Conservation (phyloP, 2,797 vertebrate genomes). For the Brachyalestes nurse region DNA sequence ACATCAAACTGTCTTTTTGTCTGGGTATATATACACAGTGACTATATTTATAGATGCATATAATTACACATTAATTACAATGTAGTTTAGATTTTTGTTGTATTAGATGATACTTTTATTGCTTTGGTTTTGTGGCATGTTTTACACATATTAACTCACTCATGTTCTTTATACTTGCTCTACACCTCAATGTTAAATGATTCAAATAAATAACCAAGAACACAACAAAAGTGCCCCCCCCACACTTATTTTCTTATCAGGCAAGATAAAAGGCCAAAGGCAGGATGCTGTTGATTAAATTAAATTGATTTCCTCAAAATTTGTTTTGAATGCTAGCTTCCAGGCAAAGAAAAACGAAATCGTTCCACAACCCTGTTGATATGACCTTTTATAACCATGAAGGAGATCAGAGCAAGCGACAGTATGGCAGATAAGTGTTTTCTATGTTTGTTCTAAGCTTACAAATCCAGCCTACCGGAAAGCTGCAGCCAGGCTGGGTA, state of each 20-base stretch:
- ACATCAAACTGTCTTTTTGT: constrained; percentile 48
- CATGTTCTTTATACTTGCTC: constrained; percentile 29
- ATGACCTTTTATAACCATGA: constrained; percentile 27
- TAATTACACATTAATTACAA: constrained; percentile 53
- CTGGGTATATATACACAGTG: constrained; percentile 23
- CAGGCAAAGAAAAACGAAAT: not conserved
- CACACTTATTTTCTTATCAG: constrained; percentile 1
- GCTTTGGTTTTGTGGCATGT: constrained; percentile 27
- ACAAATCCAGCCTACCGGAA: constrained; percentile 39
- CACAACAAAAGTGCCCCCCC: constrained; percentile 2
- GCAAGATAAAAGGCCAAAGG: not conserved
- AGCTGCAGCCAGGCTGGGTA: constrained; percentile 63
- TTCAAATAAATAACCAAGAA: constrained; percentile 29
- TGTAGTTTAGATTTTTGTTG: constrained; percentile 49
- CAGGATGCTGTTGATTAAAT: not conserved
- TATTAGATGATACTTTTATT: constrained; percentile 32
- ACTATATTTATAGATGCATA: constrained; percentile 52
- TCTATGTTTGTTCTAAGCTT: constrained; percentile 30
- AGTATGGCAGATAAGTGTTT: constrained; percentile 28
- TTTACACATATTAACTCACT: constrained; percentile 13
- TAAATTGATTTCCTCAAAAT: not conserved
- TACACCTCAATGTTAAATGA: constrained; percentile 30
- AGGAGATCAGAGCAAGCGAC: constrained; percentile 29
- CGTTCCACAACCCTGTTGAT: not conserved
- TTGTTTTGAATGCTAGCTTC: not conserved